A percentile compares a stretch with the other conserved stretches of the same genome.
phyloP scores from a whole-genome alignment of 37 sponge, comb jelly and placozoan species.

The Cliona cf. orientalis region DNA sequence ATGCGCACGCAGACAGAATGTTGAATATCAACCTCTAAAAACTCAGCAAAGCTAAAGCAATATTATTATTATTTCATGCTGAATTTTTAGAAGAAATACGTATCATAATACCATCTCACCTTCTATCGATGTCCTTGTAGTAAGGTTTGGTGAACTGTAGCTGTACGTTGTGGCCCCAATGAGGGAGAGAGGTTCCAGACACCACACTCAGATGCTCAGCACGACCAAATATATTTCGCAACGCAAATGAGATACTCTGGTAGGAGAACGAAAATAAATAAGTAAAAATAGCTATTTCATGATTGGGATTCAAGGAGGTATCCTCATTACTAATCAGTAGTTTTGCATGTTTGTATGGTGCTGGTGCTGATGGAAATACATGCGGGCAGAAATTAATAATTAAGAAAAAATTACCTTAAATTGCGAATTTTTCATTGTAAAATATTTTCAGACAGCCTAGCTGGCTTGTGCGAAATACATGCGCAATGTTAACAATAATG shows the following conservation, averaged over 20 bases:
- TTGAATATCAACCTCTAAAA: no score
- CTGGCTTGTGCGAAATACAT: no score
- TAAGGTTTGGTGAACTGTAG: conserved; percentile 75
- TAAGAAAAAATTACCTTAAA: neutral
- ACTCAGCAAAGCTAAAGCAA: no score
- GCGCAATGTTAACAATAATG: no score
- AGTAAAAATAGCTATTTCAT: neutral
- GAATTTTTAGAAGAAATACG: no score
- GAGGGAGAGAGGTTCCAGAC: conserved; percentile 68
- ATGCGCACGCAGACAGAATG: no score
- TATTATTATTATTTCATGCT: no score
- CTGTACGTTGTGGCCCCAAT: conserved; percentile 69
- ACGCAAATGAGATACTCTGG: conserved; percentile 42
- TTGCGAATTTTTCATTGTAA: neutral
- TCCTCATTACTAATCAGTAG: no score
- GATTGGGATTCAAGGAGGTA: neutral
- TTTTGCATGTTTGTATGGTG: neutral
- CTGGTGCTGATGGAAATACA: neutral
- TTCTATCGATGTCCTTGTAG: conserved; percentile 45
- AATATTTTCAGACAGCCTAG: no score
- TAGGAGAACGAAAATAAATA: neutral
- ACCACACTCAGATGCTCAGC: conserved; percentile 66
- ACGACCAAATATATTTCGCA: conserved; percentile 71
- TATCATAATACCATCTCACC: conserved; percentile 28
- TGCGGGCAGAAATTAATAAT: neutral